Conservation (phyloP, 2,888 invertebrate genomes). For the Drosophila niveifrons region DNA sequence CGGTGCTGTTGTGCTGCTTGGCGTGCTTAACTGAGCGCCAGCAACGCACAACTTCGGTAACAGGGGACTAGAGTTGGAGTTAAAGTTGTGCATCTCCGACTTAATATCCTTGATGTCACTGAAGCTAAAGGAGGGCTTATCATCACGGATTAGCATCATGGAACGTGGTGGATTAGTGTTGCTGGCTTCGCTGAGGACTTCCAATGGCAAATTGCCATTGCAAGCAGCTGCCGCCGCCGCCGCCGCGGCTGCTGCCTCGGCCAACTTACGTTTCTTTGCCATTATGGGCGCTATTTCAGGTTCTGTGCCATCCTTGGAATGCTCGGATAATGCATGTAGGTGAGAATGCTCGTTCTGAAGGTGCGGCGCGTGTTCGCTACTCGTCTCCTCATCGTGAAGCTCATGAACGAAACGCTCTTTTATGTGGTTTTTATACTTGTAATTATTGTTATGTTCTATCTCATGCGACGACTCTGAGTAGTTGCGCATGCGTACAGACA, state of each 20-base stretch:
- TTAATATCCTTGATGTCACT: conserved; percentile 82
- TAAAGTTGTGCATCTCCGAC: conserved; percentile 77
- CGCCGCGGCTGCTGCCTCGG: conserved; percentile 66
- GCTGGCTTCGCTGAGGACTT: conserved; percentile 56
- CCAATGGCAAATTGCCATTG: conserved; percentile 53
- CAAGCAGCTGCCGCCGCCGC: conserved; percentile 33
- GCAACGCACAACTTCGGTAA: conserved; percentile 61
- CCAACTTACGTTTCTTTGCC: conserved; percentile 83
- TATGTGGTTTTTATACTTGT: conserved; percentile 98
- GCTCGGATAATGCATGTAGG: conserved; percentile 82
- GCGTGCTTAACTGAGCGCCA: conserved; percentile 67
- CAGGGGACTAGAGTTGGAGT: conserved; percentile 69
- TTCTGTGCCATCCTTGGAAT: conserved; percentile 84
- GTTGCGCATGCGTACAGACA: conserved; percentile 83
- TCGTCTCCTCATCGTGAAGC: conserved; percentile 84
- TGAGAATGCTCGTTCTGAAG: conserved; percentile 84
- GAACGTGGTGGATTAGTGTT: conserved; percentile 42
- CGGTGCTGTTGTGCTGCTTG: conserved; percentile 73
- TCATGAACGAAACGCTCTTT: conserved; percentile 92
- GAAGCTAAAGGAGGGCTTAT: conserved; percentile 79
- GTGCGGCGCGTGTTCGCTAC: conserved; percentile 85
- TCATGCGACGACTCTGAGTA: conserved; percentile 85
- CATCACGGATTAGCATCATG: conserved; percentile 60
- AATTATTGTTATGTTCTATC: conserved; percentile 87
- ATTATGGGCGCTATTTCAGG: conserved; percentile 84